These are phyloP conservation scores for Chorisops tibialis DNA, from an alignment of 2,888 invertebrate genomes.

Conservation along the genomic window DNA sequence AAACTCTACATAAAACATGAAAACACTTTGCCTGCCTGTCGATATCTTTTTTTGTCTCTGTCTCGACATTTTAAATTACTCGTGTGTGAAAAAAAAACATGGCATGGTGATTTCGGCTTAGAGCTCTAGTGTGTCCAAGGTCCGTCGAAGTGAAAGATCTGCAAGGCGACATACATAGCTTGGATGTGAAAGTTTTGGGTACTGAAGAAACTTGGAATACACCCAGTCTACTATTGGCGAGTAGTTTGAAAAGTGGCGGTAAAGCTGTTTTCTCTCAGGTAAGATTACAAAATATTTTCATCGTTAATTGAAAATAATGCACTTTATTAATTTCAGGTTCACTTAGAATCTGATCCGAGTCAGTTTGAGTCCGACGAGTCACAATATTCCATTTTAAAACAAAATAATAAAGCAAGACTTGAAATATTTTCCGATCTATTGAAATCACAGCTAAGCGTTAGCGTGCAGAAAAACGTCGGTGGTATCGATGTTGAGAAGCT, in stretches of 20 bases:
- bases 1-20: constrained; percentile 31
- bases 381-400: constrained; percentile 58
- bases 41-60: constrained; percentile 38
- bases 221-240: constrained; percentile 73
- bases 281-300: constrained; percentile 20
- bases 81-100: constrained; percentile 39
- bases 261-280: constrained; percentile 79
- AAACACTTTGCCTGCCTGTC: constrained; percentile 39
- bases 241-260: constrained; percentile 63
- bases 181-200: constrained; percentile 74
- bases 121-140: constrained; percentile 54
- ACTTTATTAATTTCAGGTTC: constrained; percentile 58
- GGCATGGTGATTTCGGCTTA: constrained; percentile 40
- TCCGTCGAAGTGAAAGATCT: constrained; percentile 54
- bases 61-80: constrained; percentile 36
- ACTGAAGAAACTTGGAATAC: constrained; percentile 87
- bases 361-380: constrained; percentile 62
- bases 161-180: constrained; percentile 60
- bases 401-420: constrained; percentile 67
- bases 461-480: constrained; percentile 25
- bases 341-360: constrained; percentile 73
- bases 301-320: not conserved
- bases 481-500: constrained; percentile 44
- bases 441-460: constrained; percentile 60
- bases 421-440: constrained; percentile 76